Conservation (phyloP, 2,888 invertebrate species). For the Synanthedon tipuliformis region DNA sequence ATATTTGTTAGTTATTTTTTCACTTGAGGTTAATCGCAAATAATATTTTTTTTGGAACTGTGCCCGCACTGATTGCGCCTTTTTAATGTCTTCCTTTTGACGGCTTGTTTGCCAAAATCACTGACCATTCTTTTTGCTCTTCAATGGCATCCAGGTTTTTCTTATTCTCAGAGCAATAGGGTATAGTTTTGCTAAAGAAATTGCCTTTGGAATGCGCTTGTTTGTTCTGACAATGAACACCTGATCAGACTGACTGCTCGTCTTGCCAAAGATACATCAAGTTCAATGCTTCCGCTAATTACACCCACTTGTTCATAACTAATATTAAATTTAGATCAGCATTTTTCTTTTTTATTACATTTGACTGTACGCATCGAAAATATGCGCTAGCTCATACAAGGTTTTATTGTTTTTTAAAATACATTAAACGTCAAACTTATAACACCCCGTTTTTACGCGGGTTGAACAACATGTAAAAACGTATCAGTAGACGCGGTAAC, state of each 20-base stretch:
- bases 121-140: constrained; percentile 2
- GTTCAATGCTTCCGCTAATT: constrained; percentile 57
- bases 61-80: constrained; percentile 29
- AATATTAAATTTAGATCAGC: not conserved
- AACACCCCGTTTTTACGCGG: no score
- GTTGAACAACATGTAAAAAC: no score
- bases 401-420: no score
- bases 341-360: not conserved
- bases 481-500: no score
- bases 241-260: not conserved
- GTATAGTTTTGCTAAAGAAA: not conserved
- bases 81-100: constrained; percentile 12
- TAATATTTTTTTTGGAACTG: constrained; percentile 24
- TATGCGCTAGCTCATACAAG: no score
- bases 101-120: constrained; percentile 16
- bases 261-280: constrained; percentile 17
- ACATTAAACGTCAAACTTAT: no score
- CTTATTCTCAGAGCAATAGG: not conserved
- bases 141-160: not conserved
- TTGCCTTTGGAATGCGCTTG: not conserved
- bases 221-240: not conserved
- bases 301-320: constrained; percentile 8
- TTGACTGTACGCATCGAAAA: no score
- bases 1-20: not conserved
- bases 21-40: constrained; percentile 8